phyloP scores from a whole-genome alignment of 2,113 vertebrate species.

The Xenopus tropicalis region DNA sequence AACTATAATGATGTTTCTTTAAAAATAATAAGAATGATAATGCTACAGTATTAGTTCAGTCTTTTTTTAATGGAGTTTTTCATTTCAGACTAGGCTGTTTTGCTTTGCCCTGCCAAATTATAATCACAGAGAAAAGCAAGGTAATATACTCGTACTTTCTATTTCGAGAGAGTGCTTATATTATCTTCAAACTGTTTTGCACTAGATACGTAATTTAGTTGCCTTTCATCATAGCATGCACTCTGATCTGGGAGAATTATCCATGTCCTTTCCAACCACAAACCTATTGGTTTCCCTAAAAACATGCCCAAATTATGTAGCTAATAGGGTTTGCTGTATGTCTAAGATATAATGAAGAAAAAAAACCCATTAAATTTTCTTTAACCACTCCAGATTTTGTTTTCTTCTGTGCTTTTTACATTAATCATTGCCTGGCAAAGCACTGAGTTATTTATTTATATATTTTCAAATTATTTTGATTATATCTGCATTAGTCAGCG shows the following conservation, averaged over 20 bases:
- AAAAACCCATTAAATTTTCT: slow-evolving; percentile 24
- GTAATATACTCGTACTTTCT: slow-evolving; percentile 3
- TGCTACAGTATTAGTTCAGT: not conserved
- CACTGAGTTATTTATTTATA: slow-evolving; percentile 2
- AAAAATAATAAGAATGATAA: slow-evolving; percentile 1
- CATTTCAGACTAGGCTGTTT: not conserved
- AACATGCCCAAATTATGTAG: slow-evolving; percentile 30
- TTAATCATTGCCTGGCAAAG: slow-evolving; percentile 24
- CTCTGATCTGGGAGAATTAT: slow-evolving; percentile 30
- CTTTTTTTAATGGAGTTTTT: slow-evolving; percentile 6
- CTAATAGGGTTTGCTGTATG: slow-evolving; percentile 37
- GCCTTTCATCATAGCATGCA: slow-evolving; percentile 29
- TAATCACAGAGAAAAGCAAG: not conserved
- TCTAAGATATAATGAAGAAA: slow-evolving; percentile 8
- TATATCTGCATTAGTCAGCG: slow-evolving; percentile 38
- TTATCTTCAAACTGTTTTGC: slow-evolving; percentile 11
- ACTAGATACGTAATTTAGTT: slow-evolving; percentile 20
- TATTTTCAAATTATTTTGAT: slow-evolving; percentile 42
- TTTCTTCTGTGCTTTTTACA: slow-evolving; percentile 30
- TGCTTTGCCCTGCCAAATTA: slow-evolving; percentile 4
- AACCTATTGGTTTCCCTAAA: slow-evolving; percentile 9
- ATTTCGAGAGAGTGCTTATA: slow-evolving; percentile 14
- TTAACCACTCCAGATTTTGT: slow-evolving; percentile 26
- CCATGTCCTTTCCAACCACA: slow-evolving; percentile 24
- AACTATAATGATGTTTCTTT: slow-evolving; percentile 9